These are phyloP conservation scores for Tiliacea citrago DNA, from an alignment of 2,888 invertebrate genomes.

Conservation along the genomic window DNA sequence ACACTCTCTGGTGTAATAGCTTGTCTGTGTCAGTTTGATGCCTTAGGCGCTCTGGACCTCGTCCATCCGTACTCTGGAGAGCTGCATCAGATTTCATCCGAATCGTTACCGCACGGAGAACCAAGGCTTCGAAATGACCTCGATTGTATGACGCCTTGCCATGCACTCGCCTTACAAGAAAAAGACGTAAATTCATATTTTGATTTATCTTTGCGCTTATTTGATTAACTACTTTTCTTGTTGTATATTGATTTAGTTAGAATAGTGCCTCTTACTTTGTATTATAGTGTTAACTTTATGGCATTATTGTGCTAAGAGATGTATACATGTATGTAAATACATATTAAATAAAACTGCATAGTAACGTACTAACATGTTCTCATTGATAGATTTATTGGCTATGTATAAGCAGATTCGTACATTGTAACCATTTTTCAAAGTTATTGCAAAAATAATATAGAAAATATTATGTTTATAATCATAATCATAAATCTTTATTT, in stretches of 20 bases:
- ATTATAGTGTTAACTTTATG: slow-evolving; percentile 44
- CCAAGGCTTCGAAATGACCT: too few relatives aligned
- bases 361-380: not conserved
- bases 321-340: slow-evolving; percentile 49
- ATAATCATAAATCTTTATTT: too few relatives aligned
- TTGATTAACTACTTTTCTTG: not conserved
- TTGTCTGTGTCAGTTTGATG: too few relatives aligned
- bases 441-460: too few relatives aligned
- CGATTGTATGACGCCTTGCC: not conserved
- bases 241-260: slow-evolving; percentile 18
- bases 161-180: not conserved
- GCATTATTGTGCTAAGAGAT: slow-evolving; percentile 53
- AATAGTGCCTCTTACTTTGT: slow-evolving; percentile 33
- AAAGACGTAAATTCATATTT: not conserved
- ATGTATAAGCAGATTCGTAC: not conserved
- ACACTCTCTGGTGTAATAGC: too few relatives aligned
- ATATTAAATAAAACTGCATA: slow-evolving; percentile 26
- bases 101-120: too few relatives aligned
- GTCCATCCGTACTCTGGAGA: too few relatives aligned
- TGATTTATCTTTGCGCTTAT: slow-evolving; percentile 11
- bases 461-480: too few relatives aligned
- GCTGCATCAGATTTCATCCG: too few relatives aligned
- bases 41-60: too few relatives aligned
- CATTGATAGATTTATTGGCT: not conserved
- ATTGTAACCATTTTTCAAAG: not conserved